phyloP scores from a whole-genome alignment of 1,140 invertebrate genomes.

The Macrosteles quadrilineatus region DNA sequence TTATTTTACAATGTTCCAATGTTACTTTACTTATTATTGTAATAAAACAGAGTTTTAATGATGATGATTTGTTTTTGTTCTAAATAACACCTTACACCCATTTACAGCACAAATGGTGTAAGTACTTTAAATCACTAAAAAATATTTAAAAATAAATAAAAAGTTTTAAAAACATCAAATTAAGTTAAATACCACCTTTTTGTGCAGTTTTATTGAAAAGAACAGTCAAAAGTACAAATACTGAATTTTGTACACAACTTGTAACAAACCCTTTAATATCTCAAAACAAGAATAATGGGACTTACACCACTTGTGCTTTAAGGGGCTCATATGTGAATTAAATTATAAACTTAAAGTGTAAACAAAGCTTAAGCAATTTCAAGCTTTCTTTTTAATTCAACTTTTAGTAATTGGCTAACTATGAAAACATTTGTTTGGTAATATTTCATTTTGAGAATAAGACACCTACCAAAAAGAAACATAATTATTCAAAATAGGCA shows the following conservation, averaged over 20 bases:
- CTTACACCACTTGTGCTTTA: constrained; percentile 26
- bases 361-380: too few species aligned
- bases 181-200: neutral
- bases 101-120: constrained; percentile 19
- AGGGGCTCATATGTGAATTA: constrained; percentile 39
- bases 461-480: too few species aligned
- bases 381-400: too few species aligned
- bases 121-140: neutral
- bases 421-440: too few species aligned
- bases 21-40: neutral
- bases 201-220: neutral
- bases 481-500: too few species aligned
- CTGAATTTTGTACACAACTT: neutral
- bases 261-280: neutral
- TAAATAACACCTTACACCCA: neutral
- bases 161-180: neutral
- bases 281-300: constrained; percentile 17
- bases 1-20: neutral
- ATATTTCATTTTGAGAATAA: too few species aligned
- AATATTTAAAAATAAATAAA: neutral
- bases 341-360: too few species aligned
- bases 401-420: too few species aligned
- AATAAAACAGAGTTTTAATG: neutral
- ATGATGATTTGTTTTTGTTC: neutral
- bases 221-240: neutral